Evolutionary conservation across 1,140 invertebrate genomes (phyloP), one percentile per base, ranked within the genome.

Genomic region (Drosophila tani): DNA sequence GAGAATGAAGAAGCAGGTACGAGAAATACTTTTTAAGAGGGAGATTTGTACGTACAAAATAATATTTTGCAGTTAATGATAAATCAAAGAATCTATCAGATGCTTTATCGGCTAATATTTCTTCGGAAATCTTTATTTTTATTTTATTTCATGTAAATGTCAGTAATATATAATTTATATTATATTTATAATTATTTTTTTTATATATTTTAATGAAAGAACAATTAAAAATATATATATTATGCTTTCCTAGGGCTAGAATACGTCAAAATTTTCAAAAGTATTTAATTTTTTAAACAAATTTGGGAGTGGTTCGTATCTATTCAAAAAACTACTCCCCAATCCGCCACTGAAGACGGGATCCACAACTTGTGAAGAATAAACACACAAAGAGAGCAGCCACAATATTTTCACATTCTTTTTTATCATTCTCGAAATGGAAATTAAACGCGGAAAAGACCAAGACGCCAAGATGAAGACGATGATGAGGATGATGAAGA

Each of bases 321-420:
- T 55, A 55, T 55, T 55, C 21, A 15, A 38, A 1, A 55, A 19
- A 21, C 32, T 19, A 19, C 15, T n/a, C 17, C 35, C 15, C 11
- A 40, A 40, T 24, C 14, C 35, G 53, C 53, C 53, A 21, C 53
- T 55, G 53, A 40, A 56, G 35, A 53, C 29, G 64, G 64, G 67
- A 57, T 50, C 60, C 66, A 70, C 66, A 70, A 57, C 51, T 71
- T 70, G 41, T 58, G 43, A 71, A 82, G 81, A 81, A 69, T 79
- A 88, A 88, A 88, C 85, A 81, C 32, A 55, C 53, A 56, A 78
- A 88, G 88, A 81, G 80, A 86, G 80, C 73, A 80, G 83, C 83
- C 70, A 79, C 60, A 79, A 82, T 58, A 77, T 73, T 79, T 74
- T 60, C 46, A 75, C 63, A 81, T 78, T 76, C 70, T 65, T 62